Evolutionary conservation across 2,113 vertebrate species (phyloP).

Genomic region (Rhinoptilus africanus): DNA sequence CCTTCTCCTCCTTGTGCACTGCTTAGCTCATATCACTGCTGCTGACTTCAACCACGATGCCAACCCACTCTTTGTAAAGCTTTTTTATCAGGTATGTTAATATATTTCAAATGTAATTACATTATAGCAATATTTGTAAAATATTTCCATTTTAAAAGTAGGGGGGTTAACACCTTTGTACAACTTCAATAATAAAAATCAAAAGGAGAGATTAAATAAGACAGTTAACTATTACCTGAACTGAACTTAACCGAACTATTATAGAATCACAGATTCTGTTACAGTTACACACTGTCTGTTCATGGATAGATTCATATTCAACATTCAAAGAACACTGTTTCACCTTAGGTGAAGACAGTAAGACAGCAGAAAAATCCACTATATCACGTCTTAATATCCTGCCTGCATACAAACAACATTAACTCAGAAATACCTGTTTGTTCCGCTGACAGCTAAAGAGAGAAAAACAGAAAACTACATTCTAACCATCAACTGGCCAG

Average conservation of each 20-base stretch:
- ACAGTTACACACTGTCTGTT: not conserved
- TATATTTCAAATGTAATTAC: fast-evolving
- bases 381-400: not conserved
- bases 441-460: no score
- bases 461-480: fast-evolving
- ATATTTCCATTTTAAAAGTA: not conserved
- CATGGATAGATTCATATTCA: not conserved
- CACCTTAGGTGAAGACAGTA: not conserved
- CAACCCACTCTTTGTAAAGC: slow-evolving; percentile 74
- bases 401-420: not conserved
- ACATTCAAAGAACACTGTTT: not conserved
- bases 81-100: slow-evolving; percentile 82
- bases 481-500: no score
- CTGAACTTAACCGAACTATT: not conserved
- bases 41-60: slow-evolving; percentile 71
- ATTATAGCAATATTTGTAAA: fast-evolving
- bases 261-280: not conserved
- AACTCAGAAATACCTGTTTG: not conserved
- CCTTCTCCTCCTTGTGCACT: slow-evolving; percentile 83
- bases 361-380: not conserved
- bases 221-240: not conserved
- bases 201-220: not conserved
- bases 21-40: slow-evolving; percentile 76
- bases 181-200: not conserved
- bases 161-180: not conserved